phyloP scores from a whole-genome alignment of 2,797 vertebrate genomes.

The Tokudaia tokunoshimensis region DNA sequence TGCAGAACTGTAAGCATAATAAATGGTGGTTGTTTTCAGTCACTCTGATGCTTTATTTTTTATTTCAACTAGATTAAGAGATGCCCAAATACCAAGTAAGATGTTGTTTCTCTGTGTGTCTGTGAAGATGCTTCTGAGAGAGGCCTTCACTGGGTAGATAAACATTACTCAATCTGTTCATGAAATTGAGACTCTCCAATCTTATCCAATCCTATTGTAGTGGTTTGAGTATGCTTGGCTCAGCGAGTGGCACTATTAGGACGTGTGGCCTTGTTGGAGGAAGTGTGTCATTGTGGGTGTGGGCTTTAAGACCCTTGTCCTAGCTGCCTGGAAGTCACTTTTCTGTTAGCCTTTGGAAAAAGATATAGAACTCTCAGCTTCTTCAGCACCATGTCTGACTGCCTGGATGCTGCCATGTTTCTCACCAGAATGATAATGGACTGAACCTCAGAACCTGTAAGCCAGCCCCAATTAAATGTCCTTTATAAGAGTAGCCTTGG shows the following conservation, averaged over 20 bases:
- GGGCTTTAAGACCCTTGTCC: neutral
- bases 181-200: neutral
- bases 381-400: neutral
- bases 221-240: neutral
- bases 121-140: neutral
- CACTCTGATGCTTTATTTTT: neutral
- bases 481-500: neutral
- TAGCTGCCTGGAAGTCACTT: neutral
- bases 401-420: neutral
- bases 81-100: neutral
- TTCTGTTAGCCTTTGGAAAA: neutral
- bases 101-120: neutral
- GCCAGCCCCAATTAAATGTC: neutral
- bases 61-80: neutral
- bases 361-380: neutral
- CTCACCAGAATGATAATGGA: neutral
- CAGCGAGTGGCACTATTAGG: neutral
- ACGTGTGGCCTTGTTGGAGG: neutral
- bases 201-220: neutral
- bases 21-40: neutral
- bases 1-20: neutral
- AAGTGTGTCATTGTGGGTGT: neutral
- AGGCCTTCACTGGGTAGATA: neutral
- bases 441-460: neutral
- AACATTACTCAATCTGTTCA: neutral